These are phyloP conservation scores for Hydropsyche tenuis DNA, from an alignment of 1,140 invertebrate species.

Conservation along the genomic window DNA sequence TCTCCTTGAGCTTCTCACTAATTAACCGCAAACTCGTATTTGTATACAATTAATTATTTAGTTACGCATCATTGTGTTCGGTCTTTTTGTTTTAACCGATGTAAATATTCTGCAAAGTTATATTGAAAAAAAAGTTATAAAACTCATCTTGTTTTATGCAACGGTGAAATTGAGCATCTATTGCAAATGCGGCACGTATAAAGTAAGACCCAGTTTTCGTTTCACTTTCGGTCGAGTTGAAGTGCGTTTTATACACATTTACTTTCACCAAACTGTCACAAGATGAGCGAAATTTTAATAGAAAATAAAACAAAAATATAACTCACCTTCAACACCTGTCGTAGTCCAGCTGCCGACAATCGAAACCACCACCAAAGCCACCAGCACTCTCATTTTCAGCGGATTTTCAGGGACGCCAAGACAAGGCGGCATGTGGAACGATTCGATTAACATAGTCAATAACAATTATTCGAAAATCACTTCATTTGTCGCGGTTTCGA, in stretches of 20 bases:
- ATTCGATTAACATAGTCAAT: constrained; percentile 12
- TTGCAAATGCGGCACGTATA: constrained; percentile 10
- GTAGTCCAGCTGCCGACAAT: not conserved
- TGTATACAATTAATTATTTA: too few relatives aligned
- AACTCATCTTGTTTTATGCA: too few relatives aligned
- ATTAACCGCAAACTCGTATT: too few relatives aligned
- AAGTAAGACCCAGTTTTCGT: not conserved
- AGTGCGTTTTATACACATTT: not conserved
- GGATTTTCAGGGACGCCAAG: constrained; percentile 7
- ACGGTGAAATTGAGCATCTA: constrained; percentile 18
- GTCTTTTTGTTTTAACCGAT: too few relatives aligned
- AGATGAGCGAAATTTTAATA: too few relatives aligned
- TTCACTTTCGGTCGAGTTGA: constrained; percentile 4
- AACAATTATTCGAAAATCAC: not conserved
- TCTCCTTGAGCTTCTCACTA: constrained; percentile 1
- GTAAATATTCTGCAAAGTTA: too few relatives aligned
- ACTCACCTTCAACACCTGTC: constrained; percentile 7
- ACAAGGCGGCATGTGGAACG: constrained; percentile 43
- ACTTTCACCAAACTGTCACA: constrained; percentile 2
- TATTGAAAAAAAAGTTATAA: too few relatives aligned
- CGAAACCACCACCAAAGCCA: not conserved
- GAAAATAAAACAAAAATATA: not conserved
- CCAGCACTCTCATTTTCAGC: not conserved
- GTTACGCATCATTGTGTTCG: too few relatives aligned
- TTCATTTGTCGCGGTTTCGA: too few relatives aligned